Base-by-base conservation (phyloP, 2,797 vertebrate species). In the Karalla daura region DNA sequence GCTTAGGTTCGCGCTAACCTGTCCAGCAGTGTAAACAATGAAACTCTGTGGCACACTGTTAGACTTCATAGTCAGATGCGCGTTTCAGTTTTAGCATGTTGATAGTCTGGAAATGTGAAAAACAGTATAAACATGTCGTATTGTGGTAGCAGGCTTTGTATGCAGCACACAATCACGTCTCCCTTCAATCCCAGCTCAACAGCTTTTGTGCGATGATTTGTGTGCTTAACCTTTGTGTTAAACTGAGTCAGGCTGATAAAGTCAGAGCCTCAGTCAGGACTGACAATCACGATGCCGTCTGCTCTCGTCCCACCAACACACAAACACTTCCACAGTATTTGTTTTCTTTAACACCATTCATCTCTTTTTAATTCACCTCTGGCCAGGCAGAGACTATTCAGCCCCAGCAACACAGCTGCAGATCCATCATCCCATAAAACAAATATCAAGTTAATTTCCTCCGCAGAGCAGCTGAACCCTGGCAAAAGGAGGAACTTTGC, bases 381-480 rank as follows among this genome's bases (percentile, higher is more conserved):
- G 15, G 1, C 21, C 14, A 24, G 30, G 5, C 21, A 27, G 17
- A 49, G 24, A n/a, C 23, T 14, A 23, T 58, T 54, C 33, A 59
- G 7, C 50, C 45, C 14, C 7, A 27, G 39, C 46, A 37, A 20
- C 43, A 17, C 27, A 39, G 20, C 62, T 27, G 65, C 45, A 32
- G 35, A 60, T 17, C 23, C 23, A 24, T 39, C 14, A 52, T 62
- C 40, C 63, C 32, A 66, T 12, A 6, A 20, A 54, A 6, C 44
- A 70, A 25, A 65, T 33, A 53, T 40, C 14, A 33, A 5, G 24
- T 36, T 36, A 8, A 46, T 52, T 63, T 51, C 44, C 35, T 67
- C 39, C 40, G 5, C 21, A 15, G 1, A 24, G 56, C 33, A 67
- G 45, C 60, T 65, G 55, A 25, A 74, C 18, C 20, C 17, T 21